Conservation (phyloP, 1,140 invertebrate species). For the roundworm (Caenorhabditis elegans) region WBcel235 BX284602.5:11246501-11247000, state of each 20-base stretch:
- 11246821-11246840: constrained; percentile 42
- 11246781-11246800: constrained; percentile 39
- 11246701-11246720: not conserved
- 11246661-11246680: not conserved
- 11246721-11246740: constrained; percentile 16
- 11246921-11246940: too few relatives aligned
- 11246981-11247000: constrained; percentile 45
- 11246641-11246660: not conserved
- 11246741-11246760: not conserved
- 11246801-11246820: constrained; percentile 34
- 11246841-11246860: constrained; percentile 33
- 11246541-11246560: constrained; percentile 80
- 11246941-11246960: not conserved
- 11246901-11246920: constrained; percentile 34
- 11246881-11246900: constrained; percentile 47
- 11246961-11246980: constrained; percentile 44
- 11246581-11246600: constrained; percentile 76
- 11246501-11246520: constrained; percentile 78
- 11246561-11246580: constrained; percentile 87
- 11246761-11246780: not conserved
- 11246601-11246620: not conserved
- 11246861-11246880: constrained; percentile 41
- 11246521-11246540: constrained; percentile 77
- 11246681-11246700: not conserved
- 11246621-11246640: too few relatives aligned